Conservation (phyloP, 2,113 vertebrate genomes). For the Hassar affinis region DNA sequence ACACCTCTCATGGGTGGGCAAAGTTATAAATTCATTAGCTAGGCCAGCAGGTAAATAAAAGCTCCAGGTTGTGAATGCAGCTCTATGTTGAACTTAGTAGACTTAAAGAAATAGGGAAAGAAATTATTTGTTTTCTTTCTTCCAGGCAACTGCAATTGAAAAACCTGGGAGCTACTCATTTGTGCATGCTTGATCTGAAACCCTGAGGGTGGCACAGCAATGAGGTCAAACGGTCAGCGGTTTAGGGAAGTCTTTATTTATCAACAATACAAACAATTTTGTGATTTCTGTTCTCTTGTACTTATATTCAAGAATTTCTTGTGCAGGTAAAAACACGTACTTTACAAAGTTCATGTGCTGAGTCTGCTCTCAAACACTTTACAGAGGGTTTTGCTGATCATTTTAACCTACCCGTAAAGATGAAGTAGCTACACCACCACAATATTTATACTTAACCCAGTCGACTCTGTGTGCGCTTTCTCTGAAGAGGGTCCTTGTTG, state of each 20-base stretch:
- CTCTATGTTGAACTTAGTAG: no score
- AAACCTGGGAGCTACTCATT: not conserved
- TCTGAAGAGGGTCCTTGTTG: not conserved
- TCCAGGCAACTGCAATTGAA: not conserved
- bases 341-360: slow-evolving; percentile 15
- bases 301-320: slow-evolving; percentile 28
- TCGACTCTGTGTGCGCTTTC: not conserved
- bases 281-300: slow-evolving; percentile 39
- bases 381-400: not conserved
- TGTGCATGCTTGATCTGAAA: not conserved
- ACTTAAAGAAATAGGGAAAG: no score
- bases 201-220: not conserved
- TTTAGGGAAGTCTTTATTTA: slow-evolving; percentile 67
- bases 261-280: slow-evolving; percentile 66
- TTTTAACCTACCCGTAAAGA: not conserved
- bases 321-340: slow-evolving; percentile 13
- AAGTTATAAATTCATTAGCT: no score
- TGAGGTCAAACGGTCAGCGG: not conserved
- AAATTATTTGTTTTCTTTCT: not conserved
- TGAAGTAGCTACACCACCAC: not conserved
- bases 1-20: no score
- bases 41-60: no score
- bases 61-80: no score
- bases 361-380: not conserved
- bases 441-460: not conserved